Evolutionary conservation across 2,113 vertebrate species (phyloP).

Genomic region (Apus apus): DNA sequence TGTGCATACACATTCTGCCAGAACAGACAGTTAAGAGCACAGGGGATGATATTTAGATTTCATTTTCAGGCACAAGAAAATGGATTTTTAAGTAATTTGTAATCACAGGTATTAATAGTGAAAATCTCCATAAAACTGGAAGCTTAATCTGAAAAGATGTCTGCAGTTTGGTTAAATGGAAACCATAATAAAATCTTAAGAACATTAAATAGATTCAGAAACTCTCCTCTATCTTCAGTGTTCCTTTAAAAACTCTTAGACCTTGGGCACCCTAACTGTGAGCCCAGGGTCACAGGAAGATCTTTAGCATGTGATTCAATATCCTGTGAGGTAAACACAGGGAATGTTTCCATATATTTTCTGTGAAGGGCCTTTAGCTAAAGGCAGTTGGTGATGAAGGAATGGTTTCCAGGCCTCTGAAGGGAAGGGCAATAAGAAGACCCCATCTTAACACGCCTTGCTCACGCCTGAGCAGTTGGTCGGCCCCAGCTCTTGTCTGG

Average conservation of each 20-base stretch:
- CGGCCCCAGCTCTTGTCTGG: not conserved
- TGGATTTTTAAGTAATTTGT: not conserved
- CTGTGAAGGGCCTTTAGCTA: not conserved
- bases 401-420: not conserved
- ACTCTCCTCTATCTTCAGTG: not conserved
- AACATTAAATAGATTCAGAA: not conserved
- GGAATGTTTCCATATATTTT: not conserved
- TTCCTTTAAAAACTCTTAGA: not conserved
- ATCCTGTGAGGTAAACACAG: not conserved
- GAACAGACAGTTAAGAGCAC: not conserved
- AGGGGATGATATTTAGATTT: not conserved
- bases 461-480: not conserved
- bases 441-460: not conserved
- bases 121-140: not conserved
- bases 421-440: not conserved
- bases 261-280: not conserved
- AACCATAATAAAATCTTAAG: not conserved
- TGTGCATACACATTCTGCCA: not conserved
- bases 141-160: not conserved
- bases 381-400: not conserved
- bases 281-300: not conserved
- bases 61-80: conserved; percentile 7
- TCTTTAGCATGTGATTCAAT: not conserved
- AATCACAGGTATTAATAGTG: not conserved
- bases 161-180: not conserved